phyloP scores from a whole-genome alignment of 2,113 vertebrate genomes.

The Rhea americana region DNA sequence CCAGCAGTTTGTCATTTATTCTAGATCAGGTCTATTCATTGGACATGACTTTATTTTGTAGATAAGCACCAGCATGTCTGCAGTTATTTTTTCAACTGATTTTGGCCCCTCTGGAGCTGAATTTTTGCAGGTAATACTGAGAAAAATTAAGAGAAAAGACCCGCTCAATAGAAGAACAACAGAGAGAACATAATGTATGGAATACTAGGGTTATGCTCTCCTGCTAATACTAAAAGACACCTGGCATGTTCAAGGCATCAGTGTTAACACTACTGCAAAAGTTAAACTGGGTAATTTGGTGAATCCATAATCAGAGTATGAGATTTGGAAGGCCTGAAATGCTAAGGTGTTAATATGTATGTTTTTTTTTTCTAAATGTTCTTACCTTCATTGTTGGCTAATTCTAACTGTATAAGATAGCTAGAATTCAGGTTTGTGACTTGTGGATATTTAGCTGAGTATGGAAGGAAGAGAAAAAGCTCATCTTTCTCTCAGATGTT shows the following conservation, averaged over 20 bases:
- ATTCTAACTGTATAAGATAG: neutral
- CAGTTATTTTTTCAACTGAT: neutral
- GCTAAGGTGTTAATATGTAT: neutral
- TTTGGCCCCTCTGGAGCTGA: conserved; percentile 1
- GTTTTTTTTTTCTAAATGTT: neutral
- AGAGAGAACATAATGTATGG: neutral
- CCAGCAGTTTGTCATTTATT: conserved; percentile 1
- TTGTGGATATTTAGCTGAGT: neutral
- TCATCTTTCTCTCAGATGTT: neutral
- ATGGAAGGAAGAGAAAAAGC: neutral
- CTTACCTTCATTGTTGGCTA: neutral
- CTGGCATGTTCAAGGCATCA: neutral
- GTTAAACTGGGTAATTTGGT: neutral
- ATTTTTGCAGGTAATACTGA: neutral
- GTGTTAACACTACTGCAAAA: neutral
- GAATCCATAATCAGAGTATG: neutral
- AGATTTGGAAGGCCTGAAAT: neutral
- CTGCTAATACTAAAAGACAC: neutral
- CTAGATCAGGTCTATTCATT: neutral
- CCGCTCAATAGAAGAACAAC: neutral
- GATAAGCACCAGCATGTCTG: neutral
- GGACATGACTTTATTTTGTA: neutral
- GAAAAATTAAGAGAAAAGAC: neutral
- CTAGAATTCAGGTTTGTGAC: neutral
- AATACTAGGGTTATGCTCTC: neutral